Evolutionary conservation across 2,888 invertebrate species (phyloP).

Genomic region (Cremastinae sp.): DNA sequence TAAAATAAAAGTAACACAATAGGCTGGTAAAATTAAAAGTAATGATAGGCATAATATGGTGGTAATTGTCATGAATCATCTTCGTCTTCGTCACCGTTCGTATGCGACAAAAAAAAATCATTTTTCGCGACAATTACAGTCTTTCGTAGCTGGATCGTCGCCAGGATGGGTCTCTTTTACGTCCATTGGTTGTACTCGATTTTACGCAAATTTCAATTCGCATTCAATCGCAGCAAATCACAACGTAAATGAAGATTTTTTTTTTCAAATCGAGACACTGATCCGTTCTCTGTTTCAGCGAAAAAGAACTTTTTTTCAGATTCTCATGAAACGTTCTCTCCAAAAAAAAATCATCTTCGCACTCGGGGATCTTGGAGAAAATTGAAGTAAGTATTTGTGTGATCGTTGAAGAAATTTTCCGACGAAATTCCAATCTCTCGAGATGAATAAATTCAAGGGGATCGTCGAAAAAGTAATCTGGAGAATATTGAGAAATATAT

Average conservation of each 20-base stretch:
- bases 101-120: conserved; percentile 5
- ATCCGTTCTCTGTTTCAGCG: background rate
- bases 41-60: conserved; percentile 51
- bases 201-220: background rate
- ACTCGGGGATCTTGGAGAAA: too few species aligned
- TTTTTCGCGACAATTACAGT: conserved; percentile 46
- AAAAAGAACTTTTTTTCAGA: too few species aligned
- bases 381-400: too few species aligned
- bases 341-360: too few species aligned
- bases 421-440: too few species aligned
- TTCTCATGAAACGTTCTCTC: too few species aligned
- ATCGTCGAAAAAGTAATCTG: too few species aligned
- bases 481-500: too few species aligned
- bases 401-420: too few species aligned
- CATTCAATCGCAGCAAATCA: conserved; percentile 29
- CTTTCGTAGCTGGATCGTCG: conserved; percentile 42
- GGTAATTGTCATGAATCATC: conserved; percentile 36
- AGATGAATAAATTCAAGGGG: too few species aligned
- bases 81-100: conserved; percentile 27
- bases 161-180: background rate
- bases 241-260: conserved; percentile 29
- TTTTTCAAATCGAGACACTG: conserved; percentile 6
- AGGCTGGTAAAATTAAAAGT: conserved; percentile 63
- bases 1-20: conserved; percentile 63
- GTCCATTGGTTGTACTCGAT: background rate